A percentile compares a stretch with the other conserved stretches of the same genome.
Conservation (phyloP, 2,888 invertebrate genomes). For the Matsumyia berberina region DNA sequence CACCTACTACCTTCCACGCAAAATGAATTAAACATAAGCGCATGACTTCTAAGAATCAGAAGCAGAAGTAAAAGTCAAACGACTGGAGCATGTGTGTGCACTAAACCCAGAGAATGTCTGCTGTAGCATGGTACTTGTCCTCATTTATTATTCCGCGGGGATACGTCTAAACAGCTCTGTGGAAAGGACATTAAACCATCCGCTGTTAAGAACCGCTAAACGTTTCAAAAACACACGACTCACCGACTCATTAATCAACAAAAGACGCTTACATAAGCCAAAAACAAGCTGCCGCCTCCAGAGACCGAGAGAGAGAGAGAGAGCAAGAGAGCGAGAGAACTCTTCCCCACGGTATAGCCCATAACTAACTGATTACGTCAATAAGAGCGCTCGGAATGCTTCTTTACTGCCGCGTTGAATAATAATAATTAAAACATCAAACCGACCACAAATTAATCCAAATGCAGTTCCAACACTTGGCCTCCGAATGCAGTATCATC, state of each 20-base stretch:
- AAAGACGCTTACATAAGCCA: constrained; percentile 38
- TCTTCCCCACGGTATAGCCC: constrained; percentile 1
- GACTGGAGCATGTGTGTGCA: constrained; percentile 36
- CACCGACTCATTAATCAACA: constrained; percentile 21
- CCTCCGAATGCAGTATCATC: constrained; percentile 21
- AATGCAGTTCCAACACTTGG: constrained; percentile 50
- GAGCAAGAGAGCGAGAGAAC: too few species aligned
- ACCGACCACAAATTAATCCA: constrained; percentile 46
- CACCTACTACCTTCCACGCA: constrained; percentile 34
- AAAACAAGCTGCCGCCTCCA: constrained; percentile 43
- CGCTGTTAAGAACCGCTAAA: constrained; percentile 16
- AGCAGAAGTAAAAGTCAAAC: constrained; percentile 53
- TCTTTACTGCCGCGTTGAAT: constrained; percentile 33
- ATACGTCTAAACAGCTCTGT: not conserved
- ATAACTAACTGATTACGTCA: constrained; percentile 63
- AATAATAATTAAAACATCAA: constrained; percentile 52
- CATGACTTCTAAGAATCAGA: constrained; percentile 50
- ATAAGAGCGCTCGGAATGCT: constrained; percentile 20
- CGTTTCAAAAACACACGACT: constrained; percentile 15
- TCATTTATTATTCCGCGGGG: constrained; percentile 24
- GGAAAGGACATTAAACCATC: constrained; percentile 35
- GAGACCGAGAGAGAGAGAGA: too few species aligned
- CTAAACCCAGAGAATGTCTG: constrained; percentile 9
- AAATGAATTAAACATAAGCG: constrained; percentile 57
- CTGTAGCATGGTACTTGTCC: not conserved